phyloP scores from a whole-genome alignment of 1,140 invertebrate species.

The Muscidifurax raptorellus region DNA sequence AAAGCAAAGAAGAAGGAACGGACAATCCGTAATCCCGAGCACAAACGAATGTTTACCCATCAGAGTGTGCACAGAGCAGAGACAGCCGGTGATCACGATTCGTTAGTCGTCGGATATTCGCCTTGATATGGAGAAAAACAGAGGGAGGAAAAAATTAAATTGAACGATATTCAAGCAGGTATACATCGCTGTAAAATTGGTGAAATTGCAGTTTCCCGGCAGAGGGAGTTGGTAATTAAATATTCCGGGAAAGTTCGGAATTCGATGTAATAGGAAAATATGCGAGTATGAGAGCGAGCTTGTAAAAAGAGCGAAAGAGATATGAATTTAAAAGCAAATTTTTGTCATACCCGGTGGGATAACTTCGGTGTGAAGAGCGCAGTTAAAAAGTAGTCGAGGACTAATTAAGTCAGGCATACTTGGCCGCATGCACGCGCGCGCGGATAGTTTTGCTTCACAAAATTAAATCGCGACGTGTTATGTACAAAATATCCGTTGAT shows the following conservation, averaged over 20 bases:
- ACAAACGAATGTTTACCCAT: constrained; percentile 43
- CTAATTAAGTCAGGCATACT: constrained; percentile 40
- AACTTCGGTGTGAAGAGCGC: neutral
- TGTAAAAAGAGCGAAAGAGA: neutral
- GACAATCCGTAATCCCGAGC: neutral
- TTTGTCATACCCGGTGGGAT: constrained; percentile 1
- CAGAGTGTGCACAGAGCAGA: neutral
- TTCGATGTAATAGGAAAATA: constrained; percentile 19
- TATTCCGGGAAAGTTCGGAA: neutral
- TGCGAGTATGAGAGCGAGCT: neutral
- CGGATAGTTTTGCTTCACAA: constrained; percentile 1
- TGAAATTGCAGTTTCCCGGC: neutral
- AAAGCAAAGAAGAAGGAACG: constrained; percentile 11
- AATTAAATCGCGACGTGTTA: constrained; percentile 7
- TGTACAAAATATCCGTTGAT: neutral
- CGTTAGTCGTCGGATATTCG: constrained; percentile 27
- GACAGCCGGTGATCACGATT: constrained; percentile 26
- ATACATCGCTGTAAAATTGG: neutral
- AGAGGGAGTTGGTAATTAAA: neutral
- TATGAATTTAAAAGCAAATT: constrained; percentile 18
- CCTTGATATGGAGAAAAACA: neutral
- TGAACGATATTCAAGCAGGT: neutral
- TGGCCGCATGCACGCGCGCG: neutral
- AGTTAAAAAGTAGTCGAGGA: constrained; percentile 26
- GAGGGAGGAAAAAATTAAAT: neutral